phyloP scores from a whole-genome alignment of 2,113 vertebrate species.

The Corvus moneduloides region DNA sequence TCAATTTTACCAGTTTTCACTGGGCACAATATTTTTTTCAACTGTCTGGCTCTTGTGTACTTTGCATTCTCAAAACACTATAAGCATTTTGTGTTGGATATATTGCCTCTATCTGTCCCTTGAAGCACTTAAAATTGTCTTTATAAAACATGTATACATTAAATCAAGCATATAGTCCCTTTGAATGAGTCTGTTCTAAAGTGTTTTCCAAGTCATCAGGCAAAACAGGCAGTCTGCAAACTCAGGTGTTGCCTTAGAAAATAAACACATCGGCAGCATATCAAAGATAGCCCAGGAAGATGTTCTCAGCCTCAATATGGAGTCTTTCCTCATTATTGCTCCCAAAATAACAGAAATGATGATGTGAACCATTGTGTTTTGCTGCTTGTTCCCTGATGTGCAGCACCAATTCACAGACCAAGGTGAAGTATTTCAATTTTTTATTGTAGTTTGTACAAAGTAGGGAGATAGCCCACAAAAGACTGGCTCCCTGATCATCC shows the following conservation, averaged over 20 bases:
- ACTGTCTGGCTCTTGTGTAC: neutral
- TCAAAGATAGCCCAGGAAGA: neutral
- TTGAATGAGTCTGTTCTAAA: neutral
- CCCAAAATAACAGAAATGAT: neutral
- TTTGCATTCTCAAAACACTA: neutral
- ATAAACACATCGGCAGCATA: neutral
- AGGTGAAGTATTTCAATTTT: neutral
- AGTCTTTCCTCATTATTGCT: neutral
- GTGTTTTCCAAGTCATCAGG: neutral
- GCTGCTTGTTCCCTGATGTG: neutral
- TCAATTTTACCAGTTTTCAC: neutral
- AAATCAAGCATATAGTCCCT: neutral
- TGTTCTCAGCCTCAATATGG: neutral
- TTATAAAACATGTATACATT: neutral
- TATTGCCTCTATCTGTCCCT: neutral
- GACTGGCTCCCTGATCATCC: neutral
- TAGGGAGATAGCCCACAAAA: neutral
- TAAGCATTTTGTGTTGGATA: neutral
- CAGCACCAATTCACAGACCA: neutral
- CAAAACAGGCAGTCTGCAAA: neutral
- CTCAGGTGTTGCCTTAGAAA: neutral
- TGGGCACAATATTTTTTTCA: neutral
- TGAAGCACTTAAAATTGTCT: conserved; percentile 14
- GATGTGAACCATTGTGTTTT: neutral
- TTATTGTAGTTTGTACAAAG: neutral